Conservation (phyloP, 2,113 vertebrate species). For the Gasterosteus nipponicus region DNA sequence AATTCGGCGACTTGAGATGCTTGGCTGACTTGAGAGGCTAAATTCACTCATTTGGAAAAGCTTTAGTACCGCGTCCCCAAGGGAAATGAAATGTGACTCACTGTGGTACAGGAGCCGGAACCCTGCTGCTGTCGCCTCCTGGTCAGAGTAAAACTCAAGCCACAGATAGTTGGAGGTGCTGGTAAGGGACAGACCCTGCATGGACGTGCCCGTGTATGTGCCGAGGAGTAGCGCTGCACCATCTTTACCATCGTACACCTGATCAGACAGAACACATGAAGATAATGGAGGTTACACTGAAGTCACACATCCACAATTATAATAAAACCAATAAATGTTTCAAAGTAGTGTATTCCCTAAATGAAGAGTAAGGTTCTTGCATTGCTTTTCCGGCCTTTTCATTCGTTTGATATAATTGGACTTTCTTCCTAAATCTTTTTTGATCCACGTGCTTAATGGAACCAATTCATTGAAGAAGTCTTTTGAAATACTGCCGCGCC, state of each 20-base stretch:
- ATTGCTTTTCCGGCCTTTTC: neutral
- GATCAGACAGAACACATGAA: conserved; percentile 46
- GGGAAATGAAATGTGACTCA: conserved; percentile 81
- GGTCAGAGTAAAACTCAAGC: conserved; percentile 94
- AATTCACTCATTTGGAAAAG: conserved; percentile 62
- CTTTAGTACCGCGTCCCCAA: conserved; percentile 27
- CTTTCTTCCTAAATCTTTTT: neutral
- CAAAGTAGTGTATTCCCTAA: neutral
- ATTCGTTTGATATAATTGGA: neutral
- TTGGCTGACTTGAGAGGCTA: conserved; percentile 48
- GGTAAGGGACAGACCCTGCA: conserved; percentile 89
- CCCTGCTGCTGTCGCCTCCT: conserved; percentile 88
- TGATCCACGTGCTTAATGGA: neutral
- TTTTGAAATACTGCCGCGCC: conserved; percentile 17
- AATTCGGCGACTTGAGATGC: conserved; percentile 56
- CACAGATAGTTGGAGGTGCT: conserved; percentile 97
- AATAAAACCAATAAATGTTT: neutral
- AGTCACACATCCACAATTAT: conserved; percentile 21
- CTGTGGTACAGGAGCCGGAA: conserved; percentile 94
- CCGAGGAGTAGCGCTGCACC: conserved; percentile 88
- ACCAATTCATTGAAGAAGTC: conserved; percentile 5
- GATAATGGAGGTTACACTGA: neutral
- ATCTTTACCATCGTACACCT: conserved; percentile 96
- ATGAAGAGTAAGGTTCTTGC: neutral
- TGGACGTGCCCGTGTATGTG: conserved; percentile 86